A percentile compares a stretch with the other conserved stretches of the same genome.
Evolutionary conservation across 2,797 vertebrate species (phyloP).

Genomic region (Danio kyathit): DNA sequence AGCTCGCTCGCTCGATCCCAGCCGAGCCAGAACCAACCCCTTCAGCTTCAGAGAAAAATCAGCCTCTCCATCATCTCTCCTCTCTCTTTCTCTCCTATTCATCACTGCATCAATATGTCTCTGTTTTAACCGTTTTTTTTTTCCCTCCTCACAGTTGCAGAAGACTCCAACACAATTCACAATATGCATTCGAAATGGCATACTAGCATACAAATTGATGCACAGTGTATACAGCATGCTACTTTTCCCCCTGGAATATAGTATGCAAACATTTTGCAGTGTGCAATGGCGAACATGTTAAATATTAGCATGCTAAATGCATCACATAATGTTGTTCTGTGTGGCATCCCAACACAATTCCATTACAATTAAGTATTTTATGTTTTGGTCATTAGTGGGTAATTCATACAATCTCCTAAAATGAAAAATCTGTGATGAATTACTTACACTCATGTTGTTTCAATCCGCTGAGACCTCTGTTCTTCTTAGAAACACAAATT

Average conservation of each 20-base stretch:
- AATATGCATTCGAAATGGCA: slow-evolving; percentile 31
- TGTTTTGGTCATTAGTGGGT: no score
- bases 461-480: no score
- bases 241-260: background rate
- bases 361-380: no score
- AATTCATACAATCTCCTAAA: no score
- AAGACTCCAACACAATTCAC: slow-evolving; percentile 45
- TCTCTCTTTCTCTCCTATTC: slow-evolving; percentile 44
- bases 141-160: slow-evolving; percentile 73
- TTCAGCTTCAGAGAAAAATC: slow-evolving; percentile 30
- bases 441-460: no score
- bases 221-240: background rate
- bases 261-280: background rate
- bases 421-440: no score
- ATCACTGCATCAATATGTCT: slow-evolving; percentile 40
- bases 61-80: background rate
- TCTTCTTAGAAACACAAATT: no score
- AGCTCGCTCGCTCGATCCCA: slow-evolving; percentile 51
- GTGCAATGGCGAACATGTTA: background rate
- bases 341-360: background rate
- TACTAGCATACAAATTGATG: slow-evolving; percentile 2
- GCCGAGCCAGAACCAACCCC: slow-evolving; percentile 36
- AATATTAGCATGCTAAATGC: background rate
- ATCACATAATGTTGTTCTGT: background rate
- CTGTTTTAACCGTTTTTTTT: slow-evolving; percentile 37